Percentiles rank a stretch among this genome's conserved stretches.
Conservation (phyloP, 1,140 invertebrate genomes). For the Musca domestica region DNA sequence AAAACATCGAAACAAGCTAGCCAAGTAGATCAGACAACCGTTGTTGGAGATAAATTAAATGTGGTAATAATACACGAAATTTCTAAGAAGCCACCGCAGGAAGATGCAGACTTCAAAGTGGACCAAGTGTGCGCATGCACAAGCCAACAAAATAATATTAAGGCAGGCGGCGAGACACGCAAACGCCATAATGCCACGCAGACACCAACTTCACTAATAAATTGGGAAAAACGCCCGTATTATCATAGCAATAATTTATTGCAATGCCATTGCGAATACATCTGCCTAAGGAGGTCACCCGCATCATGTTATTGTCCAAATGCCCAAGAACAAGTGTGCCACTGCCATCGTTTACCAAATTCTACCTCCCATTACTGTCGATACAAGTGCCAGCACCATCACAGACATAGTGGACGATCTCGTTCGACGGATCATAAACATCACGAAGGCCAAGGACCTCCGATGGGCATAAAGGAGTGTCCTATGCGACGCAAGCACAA, state of each 20-base stretch:
- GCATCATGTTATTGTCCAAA: neutral
- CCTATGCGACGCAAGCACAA: too few species aligned
- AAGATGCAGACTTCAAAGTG: neutral
- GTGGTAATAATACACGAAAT: slow-evolving; percentile 26
- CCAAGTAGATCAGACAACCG: neutral
- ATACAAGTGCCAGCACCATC: neutral
- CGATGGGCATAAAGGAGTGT: neutral
- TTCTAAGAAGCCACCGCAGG: slow-evolving; percentile 33
- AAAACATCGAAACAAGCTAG: neutral
- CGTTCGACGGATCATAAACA: neutral
- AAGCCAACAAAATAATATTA: slow-evolving; percentile 19
- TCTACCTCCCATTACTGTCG: neutral
- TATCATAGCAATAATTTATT: neutral
- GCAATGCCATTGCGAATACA: neutral
- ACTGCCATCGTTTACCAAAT: slow-evolving; percentile 33
- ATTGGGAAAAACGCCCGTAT: slow-evolving; percentile 10
- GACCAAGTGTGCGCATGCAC: slow-evolving; percentile 2
- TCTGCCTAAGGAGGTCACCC: neutral
- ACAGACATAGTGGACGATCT: neutral
- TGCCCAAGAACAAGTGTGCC: slow-evolving; percentile 6
- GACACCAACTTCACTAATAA: slow-evolving; percentile 28
- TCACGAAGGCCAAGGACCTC: neutral
- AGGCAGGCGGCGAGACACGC: slow-evolving; percentile 1
- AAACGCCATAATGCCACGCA: slow-evolving; percentile 51
- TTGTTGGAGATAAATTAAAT: slow-evolving; percentile 6